phyloP scores from a whole-genome alignment of 2,888 invertebrate genomes.

The Acrobasis suavella region DNA sequence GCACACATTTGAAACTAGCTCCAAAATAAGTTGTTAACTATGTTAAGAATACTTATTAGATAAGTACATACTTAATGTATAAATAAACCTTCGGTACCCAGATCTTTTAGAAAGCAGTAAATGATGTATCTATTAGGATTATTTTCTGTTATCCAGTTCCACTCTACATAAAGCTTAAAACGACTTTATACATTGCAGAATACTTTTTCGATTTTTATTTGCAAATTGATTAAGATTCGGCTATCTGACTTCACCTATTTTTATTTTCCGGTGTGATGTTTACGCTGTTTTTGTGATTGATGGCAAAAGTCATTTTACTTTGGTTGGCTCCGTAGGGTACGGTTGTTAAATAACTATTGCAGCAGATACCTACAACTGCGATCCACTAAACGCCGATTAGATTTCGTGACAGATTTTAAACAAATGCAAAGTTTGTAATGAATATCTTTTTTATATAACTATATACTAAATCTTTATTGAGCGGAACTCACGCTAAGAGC shows the following conservation, averaged over 20 bases:
- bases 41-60: too few relatives aligned
- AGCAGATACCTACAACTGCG: not conserved
- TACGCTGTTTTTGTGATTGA: conserved; percentile 14
- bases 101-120: too few relatives aligned
- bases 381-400: not conserved
- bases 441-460: too few relatives aligned
- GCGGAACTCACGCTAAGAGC: too few relatives aligned
- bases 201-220: not conserved
- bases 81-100: too few relatives aligned
- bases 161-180: not conserved
- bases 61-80: too few relatives aligned
- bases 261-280: conserved; percentile 8
- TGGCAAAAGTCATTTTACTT: conserved; percentile 14
- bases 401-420: conserved; percentile 7
- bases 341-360: conserved; percentile 11
- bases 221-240: not conserved
- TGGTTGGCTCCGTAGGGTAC: conserved; percentile 22
- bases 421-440: not conserved
- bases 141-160: too few relatives aligned
- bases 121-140: too few relatives aligned
- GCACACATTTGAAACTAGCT: too few relatives aligned
- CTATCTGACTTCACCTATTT: not conserved
- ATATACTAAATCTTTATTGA: too few relatives aligned
- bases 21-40: too few relatives aligned
- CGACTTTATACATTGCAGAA: not conserved